Evolutionary conservation across 2,888 invertebrate genomes (phyloP), one percentile per base, ranked within the genome.

Genomic region (Cheiracanthium punctorium): DNA sequence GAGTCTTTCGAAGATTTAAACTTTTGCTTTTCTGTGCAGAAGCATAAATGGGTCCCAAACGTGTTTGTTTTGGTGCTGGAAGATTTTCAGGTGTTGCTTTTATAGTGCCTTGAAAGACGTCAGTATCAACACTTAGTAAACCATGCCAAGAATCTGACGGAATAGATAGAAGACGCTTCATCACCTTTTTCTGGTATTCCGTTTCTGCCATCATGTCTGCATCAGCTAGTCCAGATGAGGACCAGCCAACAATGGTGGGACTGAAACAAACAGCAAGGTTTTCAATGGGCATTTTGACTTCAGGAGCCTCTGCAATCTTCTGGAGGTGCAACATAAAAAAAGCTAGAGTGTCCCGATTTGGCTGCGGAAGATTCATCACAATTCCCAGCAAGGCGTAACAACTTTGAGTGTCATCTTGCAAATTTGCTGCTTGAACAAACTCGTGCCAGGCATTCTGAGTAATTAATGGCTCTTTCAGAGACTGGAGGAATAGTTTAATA

Each of bases 331-430:
- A 93, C 89, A 98, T 94, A 14, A 99, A 92, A 92, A 96, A 99
- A 0, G 98, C 98, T 77, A 99, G 93, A 0, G 98, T 98, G 91
- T 99, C 98, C 20, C 97, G 93, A 92, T 99, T 99, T 0, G 98
- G 95, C 90, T 95, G 95, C 12, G 99, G 98, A 90, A 99, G 93
- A 89, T 95, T 94, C 29, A 95, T 94, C 89, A 99, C 94, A 0
- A 96, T 95, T 89, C 96, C 95, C 48, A 52, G 73, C 72, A 89
- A 91, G 52, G 94, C 93, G 0, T 94, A 94, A 0, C 93, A 93
- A 89, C 84, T 69, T 20, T 67, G 29, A 1, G 32, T 12, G 29
- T 72, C 73, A 58, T 84, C 73, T 29, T 28, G 32, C 14, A 70
- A 29, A n/a, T 79, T 72, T 65, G 92, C 92, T 0, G 96, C 96